Evolutionary conservation across 2,113 vertebrate species (phyloP).

Genomic region (Quiscalus mexicanus): DNA sequence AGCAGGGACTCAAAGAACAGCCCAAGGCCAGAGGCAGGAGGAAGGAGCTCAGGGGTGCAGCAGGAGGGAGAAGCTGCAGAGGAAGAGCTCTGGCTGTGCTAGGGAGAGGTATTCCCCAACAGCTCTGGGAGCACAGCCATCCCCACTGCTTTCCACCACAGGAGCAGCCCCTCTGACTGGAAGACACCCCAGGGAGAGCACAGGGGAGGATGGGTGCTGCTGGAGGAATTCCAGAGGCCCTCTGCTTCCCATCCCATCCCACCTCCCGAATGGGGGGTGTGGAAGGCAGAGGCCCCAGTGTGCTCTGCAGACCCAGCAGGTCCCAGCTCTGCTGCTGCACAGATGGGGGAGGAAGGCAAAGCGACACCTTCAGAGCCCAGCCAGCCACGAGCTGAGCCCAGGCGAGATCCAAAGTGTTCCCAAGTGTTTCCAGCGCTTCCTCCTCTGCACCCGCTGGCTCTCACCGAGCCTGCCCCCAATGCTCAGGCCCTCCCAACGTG

Average conservation of each 20-base stretch:
- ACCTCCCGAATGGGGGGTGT: background rate
- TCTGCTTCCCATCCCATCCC: background rate
- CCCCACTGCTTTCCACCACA: background rate
- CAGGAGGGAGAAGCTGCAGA: background rate
- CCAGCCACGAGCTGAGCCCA: background rate
- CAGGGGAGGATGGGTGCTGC: background rate
- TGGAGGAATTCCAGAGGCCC: background rate
- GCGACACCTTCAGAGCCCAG: background rate
- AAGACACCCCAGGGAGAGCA: background rate
- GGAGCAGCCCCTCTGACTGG: background rate
- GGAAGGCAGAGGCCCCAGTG: background rate
- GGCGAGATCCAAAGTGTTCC: background rate
- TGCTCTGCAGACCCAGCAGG: background rate
- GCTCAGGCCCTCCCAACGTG: constrained; percentile 14
- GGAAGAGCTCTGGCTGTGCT: background rate
- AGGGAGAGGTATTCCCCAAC: background rate
- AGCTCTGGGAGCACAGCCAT: background rate
- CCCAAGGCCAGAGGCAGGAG: background rate
- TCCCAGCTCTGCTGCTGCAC: background rate
- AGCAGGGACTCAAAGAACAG: background rate
- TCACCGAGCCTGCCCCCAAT: background rate
- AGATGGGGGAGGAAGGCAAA: background rate
- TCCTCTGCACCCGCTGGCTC: constrained; percentile 7
- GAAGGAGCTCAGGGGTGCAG: background rate
- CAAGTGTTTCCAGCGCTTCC: background rate